phyloP scores from a whole-genome alignment of 2,113 vertebrate genomes.

The Seriola quinqueradiata region DNA sequence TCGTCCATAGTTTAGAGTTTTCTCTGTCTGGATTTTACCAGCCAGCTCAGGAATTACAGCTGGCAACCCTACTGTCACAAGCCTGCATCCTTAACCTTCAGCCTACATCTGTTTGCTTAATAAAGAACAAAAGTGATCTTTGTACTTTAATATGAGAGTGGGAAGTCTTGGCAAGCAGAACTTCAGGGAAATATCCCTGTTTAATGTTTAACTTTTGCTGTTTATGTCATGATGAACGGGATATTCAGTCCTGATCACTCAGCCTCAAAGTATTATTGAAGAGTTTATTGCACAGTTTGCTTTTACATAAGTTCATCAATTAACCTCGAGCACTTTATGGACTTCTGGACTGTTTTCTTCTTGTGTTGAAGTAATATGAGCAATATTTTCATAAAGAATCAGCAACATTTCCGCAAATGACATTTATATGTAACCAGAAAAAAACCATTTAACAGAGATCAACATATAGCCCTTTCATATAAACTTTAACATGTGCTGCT shows the following conservation, averaged over 20 bases:
- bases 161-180: conserved; percentile 12
- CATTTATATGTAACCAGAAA: not conserved
- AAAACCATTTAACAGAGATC: not conserved
- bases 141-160: conserved; percentile 38
- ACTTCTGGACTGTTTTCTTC: not conserved
- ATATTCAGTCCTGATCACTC: conserved; percentile 1
- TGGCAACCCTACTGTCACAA: conserved; percentile 44
- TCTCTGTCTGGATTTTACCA: conserved; percentile 1
- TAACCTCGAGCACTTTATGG: not conserved
- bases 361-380: too few species aligned
- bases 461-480: too few species aligned
- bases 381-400: not conserved
- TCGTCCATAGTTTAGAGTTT: not conserved
- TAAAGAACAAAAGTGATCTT: conserved; percentile 56
- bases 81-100: conserved; percentile 32
- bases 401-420: not conserved
- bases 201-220: not conserved
- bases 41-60: not conserved
- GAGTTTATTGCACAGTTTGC: not conserved
- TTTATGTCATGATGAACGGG: not conserved
- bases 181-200: not conserved
- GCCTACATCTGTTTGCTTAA: conserved; percentile 34
- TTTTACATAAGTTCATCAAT: not conserved
- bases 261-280: not conserved
- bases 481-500: not conserved